Conservation (phyloP, 2,113 vertebrate genomes). For the Pygathrix nemaeus region DNA sequence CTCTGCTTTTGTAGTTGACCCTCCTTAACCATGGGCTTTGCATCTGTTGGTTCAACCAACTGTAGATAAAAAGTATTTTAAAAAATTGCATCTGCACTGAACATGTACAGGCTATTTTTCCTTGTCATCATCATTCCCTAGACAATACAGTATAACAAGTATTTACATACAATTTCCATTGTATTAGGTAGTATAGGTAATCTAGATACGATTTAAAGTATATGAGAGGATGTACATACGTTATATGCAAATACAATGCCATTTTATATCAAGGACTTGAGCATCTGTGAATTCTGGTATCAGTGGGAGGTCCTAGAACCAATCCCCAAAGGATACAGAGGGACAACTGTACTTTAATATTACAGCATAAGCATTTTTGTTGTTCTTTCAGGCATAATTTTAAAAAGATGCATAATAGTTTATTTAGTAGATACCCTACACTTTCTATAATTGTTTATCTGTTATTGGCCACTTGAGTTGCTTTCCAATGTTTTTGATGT, state of each 20-base stretch:
- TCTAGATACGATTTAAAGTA: background rate
- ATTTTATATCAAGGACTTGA: background rate
- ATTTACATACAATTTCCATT: background rate
- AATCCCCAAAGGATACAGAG: background rate
- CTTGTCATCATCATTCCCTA: background rate
- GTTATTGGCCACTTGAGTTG: background rate
- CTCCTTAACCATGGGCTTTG: background rate
- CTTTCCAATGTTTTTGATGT: background rate
- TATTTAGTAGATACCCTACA: background rate
- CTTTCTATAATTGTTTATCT: background rate
- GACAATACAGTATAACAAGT: background rate
- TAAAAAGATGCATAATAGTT: background rate
- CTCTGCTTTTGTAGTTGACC: background rate
- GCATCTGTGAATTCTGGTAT: background rate
- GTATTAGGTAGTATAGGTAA: background rate
- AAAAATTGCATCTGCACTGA: background rate
- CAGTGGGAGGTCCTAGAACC: background rate
- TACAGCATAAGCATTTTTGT: background rate
- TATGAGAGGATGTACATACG: background rate
- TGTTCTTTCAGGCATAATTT: constrained; percentile 2
- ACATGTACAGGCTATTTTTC: background rate
- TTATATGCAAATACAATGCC: background rate
- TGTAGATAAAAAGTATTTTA: background rate
- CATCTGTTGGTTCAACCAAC: background rate
- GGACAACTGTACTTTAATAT: background rate